phyloP scores from a whole-genome alignment of 2,888 invertebrate species.

The Ormia ochracea region DNA sequence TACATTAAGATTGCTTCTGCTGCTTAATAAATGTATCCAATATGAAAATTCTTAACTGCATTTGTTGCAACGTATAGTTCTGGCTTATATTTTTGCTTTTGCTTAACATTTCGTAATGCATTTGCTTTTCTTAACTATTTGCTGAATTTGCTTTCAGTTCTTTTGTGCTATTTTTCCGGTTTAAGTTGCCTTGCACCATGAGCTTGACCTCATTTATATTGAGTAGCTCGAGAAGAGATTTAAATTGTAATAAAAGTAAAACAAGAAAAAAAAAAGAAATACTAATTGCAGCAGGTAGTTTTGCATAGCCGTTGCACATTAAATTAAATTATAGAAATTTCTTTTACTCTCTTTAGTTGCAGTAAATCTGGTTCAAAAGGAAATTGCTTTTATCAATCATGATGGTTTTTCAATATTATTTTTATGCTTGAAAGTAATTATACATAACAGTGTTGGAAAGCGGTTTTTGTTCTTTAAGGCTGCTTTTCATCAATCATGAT shows the following conservation, averaged over 20 bases:
- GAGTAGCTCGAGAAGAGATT: neutral
- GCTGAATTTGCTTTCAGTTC: conserved; percentile 6
- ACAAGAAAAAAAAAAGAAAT: no score
- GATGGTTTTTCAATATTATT: neutral
- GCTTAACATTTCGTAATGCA: neutral
- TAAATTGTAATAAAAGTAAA: neutral
- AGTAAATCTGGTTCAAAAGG: conserved; percentile 22
- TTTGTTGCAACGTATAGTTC: conserved; percentile 1
- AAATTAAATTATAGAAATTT: conserved; percentile 51
- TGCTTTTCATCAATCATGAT: no score
- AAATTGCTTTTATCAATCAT: conserved; percentile 7
- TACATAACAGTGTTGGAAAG: no score
- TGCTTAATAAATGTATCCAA: conserved; percentile 56
- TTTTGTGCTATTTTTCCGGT: conserved; percentile 50
- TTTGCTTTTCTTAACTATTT: neutral
- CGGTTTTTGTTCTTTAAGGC: no score
- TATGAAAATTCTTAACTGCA: conserved; percentile 37
- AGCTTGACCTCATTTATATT: conserved; percentile 59
- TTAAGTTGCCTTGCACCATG: conserved; percentile 53
- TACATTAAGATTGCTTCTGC: conserved; percentile 48
- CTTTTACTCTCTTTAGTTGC: conserved; percentile 11
- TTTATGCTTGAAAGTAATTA: no score
- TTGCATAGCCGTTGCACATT: conserved; percentile 37
- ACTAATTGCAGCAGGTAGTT: conserved; percentile 4
- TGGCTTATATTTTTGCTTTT: neutral